Evolutionary conservation across 1,140 invertebrate species (phyloP).

Genomic region (Cyphomyrmex costatus): DNA sequence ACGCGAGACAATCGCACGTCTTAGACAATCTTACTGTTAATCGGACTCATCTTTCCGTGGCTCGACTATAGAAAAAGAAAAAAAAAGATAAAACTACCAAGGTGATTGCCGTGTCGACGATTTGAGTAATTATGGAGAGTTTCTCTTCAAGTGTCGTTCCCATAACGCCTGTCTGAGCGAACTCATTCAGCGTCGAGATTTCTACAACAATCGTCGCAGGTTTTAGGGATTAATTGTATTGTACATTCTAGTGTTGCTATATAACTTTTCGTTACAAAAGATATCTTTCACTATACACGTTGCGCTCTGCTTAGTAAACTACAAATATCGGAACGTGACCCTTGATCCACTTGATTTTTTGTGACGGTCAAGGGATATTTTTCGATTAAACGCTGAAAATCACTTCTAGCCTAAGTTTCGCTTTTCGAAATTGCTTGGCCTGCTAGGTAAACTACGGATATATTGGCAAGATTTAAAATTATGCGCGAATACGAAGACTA

Average conservation of each 20-base stretch:
- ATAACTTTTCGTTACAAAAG: conserved; percentile 41
- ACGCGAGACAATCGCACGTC: not conserved
- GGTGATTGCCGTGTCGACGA: conserved; percentile 18
- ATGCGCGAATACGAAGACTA: not conserved
- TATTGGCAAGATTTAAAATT: conserved; percentile 3
- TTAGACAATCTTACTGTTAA: not conserved
- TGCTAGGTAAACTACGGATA: not conserved
- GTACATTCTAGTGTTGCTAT: conserved; percentile 15
- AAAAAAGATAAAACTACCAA: not conserved
- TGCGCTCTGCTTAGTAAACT: not conserved
- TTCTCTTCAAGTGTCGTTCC: conserved; percentile 7
- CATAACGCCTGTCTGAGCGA: not conserved
- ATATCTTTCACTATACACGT: conserved; percentile 34
- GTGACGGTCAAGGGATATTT: not conserved
- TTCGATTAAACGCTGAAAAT: conserved; percentile 4
- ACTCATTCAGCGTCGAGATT: conserved; percentile 29
- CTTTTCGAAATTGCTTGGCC: not conserved
- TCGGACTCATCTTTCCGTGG: too few relatives aligned
- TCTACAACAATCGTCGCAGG: not conserved
- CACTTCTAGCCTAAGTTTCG: not conserved
- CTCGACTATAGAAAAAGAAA: not conserved
- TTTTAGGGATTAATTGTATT: conserved; percentile 19
- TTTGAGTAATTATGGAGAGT: conserved; percentile 38
- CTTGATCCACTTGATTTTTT: not conserved
- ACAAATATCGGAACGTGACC: not conserved